A percentile compares a stretch with the other conserved stretches of the same genome.
Conservation (phyloP, 2,888 invertebrate species). For the Monochamus alternatus region DNA sequence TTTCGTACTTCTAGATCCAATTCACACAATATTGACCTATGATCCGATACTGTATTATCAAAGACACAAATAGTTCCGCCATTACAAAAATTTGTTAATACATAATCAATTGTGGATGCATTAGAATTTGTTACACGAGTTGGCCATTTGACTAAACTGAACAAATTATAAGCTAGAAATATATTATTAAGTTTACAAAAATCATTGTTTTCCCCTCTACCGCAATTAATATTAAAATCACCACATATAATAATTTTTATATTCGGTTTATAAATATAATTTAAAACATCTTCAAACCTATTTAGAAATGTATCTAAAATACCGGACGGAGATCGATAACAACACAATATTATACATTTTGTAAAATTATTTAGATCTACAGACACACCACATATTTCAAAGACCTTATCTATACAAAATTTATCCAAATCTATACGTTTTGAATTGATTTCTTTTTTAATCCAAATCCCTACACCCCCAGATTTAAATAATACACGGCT, state of each 20-base stretch:
- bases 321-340: neutral
- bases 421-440: neutral
- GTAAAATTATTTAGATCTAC: neutral
- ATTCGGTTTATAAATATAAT: neutral
- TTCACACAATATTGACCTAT: neutral
- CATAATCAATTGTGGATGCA: neutral
- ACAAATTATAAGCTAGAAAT: neutral
- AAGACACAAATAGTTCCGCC: neutral
- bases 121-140: neutral
- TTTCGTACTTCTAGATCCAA: neutral
- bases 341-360: neutral
- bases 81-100: neutral
- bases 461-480: neutral
- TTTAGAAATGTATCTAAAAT: neutral
- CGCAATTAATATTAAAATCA: neutral
- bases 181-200: neutral
- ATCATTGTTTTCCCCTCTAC: neutral
- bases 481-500: neutral
- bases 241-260: neutral
- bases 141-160: neutral
- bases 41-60: conserved; percentile 1
- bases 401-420: neutral
- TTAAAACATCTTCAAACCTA: neutral
- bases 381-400: neutral
- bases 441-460: neutral